Evolutionary conservation across 2,113 vertebrate genomes (phyloP), one percentile per base, ranked within the genome.

Genomic region (Setophaga coronata): DNA sequence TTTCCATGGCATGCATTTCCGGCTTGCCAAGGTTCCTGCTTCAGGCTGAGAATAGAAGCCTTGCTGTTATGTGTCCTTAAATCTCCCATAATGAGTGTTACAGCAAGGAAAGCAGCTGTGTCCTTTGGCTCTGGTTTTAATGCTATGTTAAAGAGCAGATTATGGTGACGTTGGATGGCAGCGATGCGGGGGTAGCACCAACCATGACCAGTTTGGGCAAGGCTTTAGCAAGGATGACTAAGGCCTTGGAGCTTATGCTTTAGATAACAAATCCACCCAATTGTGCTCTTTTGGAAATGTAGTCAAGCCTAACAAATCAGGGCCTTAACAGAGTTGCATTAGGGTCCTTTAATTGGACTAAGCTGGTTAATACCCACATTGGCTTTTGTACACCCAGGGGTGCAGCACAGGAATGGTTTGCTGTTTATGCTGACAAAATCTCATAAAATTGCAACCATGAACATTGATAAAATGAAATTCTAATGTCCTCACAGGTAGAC

Each of bases 301-400:
- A 78, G 94, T 93, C 93, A 77, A 91, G 96, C 94, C 90, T 87
- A 87, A 94, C 91, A 95, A 92, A 83, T 94, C 66, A 17, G 93
- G 60, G 67, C 77, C 95, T 90, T 87, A 45, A 43, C 58, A 64
- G 58, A 47, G 38, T 57, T 95, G 74, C 45, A 23, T 95, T 85
- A 93, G 93, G 83, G 78, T 91, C 74, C 43, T 89, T 94, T 96
- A 97, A 97, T 97, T 97, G 95, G 95, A 67, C 94, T 97, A 97
- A 97, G 93, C 91, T 94, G 82, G 87, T 95, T 97, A 97, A 97
- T 94, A 87, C 70, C 58, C 51, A 29, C 20, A 12, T 8, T 86
- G 89, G 67, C n/a, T 70, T 76, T 86, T 56, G 38, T 76, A 29
- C 47, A 42, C 90, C 56, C 43, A 21, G 26, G 74, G 62, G 83